These are phyloP conservation scores for Diceros bicornis DNA, from an alignment of 2,797 vertebrate genomes.

Conservation along the genomic window DNA sequence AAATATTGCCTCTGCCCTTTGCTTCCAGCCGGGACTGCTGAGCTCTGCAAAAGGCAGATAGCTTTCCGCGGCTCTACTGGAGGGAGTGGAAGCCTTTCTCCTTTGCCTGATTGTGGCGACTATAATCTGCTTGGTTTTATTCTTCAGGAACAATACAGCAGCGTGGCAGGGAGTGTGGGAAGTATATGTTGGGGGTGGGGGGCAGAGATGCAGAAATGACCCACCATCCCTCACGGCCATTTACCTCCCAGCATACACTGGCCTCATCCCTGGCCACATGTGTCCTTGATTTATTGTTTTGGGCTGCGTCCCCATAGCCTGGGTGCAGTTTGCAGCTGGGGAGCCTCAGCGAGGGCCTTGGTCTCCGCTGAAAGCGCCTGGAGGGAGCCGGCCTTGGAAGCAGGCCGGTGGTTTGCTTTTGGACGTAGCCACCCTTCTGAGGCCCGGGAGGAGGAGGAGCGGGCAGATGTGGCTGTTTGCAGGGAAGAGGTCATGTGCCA, in stretches of 20 bases:
- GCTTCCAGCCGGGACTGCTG: slow-evolving; percentile 58
- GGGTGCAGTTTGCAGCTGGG: not conserved
- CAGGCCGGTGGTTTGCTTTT: not conserved
- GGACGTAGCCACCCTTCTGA: not conserved
- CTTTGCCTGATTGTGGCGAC: not conserved
- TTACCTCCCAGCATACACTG: not conserved
- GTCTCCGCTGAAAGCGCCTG: not conserved
- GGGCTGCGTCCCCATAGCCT: not conserved
- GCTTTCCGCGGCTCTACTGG: slow-evolving; percentile 37
- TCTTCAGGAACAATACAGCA: not conserved
- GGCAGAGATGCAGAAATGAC: not conserved
- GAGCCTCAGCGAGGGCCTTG: not conserved
- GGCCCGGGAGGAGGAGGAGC: not conserved
- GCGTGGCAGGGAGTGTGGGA: not conserved
- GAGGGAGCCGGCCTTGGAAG: not conserved
- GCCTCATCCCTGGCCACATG: accelerated
- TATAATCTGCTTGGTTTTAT: not conserved
- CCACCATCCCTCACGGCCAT: not conserved
- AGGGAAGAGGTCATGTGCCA: not conserved
- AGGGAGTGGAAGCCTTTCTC: slow-evolving; percentile 50
- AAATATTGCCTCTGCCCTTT: slow-evolving; percentile 9
- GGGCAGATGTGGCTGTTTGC: not conserved
- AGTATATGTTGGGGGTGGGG: not conserved
- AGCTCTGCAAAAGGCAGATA: slow-evolving; percentile 66
- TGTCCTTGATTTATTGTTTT: not conserved